Evolutionary conservation across 2,888 invertebrate genomes (phyloP).

Genomic region (Apotomis turbidana): DNA sequence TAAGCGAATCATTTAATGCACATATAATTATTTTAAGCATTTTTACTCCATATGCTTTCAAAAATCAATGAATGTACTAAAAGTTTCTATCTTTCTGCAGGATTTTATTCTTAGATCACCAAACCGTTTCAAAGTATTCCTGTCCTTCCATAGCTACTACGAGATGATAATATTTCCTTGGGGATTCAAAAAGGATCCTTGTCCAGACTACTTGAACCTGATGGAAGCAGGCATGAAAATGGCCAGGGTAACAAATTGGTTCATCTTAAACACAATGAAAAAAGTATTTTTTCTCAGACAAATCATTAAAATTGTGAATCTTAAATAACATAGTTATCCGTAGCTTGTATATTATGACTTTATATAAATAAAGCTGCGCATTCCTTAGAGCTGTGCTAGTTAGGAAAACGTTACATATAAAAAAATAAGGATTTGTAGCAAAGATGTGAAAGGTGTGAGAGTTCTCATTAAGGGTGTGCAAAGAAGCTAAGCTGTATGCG

Average conservation of each 20-base stretch:
- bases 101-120: slow-evolving; percentile 69
- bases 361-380: no score
- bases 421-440: no score
- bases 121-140: slow-evolving; percentile 70
- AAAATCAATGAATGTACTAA: not conserved
- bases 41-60: not conserved
- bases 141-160: slow-evolving; percentile 77
- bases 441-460: no score
- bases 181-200: slow-evolving; percentile 71
- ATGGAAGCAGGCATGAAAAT: slow-evolving; percentile 71
- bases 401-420: no score
- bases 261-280: no score
- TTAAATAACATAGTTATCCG: no score
- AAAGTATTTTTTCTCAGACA: no score
- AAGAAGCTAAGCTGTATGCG: no score
- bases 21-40: not conserved
- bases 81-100: slow-evolving; percentile 53
- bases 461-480: no score
- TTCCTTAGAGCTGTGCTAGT: no score
- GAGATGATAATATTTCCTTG: slow-evolving; percentile 78
- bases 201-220: slow-evolving; percentile 69
- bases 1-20: slow-evolving; percentile 46
- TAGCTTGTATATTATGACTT: no score
- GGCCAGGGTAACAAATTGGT: slow-evolving; percentile 66
- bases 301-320: no score